phyloP scores from a whole-genome alignment of 2,113 vertebrate species.

The Pachypanchax playfairii region DNA sequence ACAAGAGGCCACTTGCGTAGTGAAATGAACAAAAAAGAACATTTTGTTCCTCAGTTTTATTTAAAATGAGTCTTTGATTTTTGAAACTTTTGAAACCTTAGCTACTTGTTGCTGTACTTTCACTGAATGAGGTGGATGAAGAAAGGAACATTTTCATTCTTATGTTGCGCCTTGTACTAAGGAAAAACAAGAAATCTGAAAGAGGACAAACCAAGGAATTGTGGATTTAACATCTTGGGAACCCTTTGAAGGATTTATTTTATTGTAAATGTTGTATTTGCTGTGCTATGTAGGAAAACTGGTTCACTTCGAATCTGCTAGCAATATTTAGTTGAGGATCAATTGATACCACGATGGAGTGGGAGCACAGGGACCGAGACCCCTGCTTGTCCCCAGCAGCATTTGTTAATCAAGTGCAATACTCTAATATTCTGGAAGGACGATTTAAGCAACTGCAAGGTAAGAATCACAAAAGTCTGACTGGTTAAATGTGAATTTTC shows the following conservation, averaged over 20 bases:
- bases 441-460: conserved; percentile 95
- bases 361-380: conserved; percentile 71
- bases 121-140: conserved; percentile 52
- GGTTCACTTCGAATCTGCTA: conserved; percentile 46
- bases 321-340: conserved; percentile 47
- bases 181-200: conserved; percentile 19
- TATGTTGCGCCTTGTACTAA: conserved; percentile 23
- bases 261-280: conserved; percentile 18
- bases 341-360: conserved; percentile 66
- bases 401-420: conserved; percentile 89
- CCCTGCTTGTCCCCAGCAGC: conserved; percentile 86
- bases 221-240: conserved; percentile 26
- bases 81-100: conserved; percentile 14
- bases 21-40: conserved; percentile 52
- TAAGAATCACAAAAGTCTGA: conserved; percentile 69
- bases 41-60: conserved; percentile 55
- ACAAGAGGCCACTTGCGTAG: conserved; percentile 38
- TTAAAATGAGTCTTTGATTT: conserved; percentile 53
- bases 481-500: not conserved
- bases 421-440: conserved; percentile 90
- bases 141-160: conserved; percentile 44
- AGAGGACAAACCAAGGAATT: conserved; percentile 37
- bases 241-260: conserved; percentile 29
- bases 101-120: conserved; percentile 37
- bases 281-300: conserved; percentile 59